Percentiles rank a stretch among this genome's conserved stretches.
phyloP scores from a whole-genome alignment of 2,113 vertebrate species.

The Oryctolagus cuniculus region DNA sequence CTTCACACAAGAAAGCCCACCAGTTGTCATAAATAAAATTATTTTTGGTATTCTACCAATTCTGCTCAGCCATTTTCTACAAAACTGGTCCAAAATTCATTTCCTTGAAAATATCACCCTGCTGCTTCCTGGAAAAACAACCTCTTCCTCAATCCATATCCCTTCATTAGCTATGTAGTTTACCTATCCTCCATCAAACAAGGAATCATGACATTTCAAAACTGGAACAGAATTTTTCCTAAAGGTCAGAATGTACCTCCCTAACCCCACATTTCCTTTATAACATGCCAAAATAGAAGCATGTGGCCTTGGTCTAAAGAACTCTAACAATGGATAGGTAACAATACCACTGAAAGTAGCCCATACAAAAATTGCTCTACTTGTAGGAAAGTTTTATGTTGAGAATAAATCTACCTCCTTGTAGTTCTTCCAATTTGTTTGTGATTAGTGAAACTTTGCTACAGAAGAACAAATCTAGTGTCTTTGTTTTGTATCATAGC shows the following conservation, averaged over 20 bases:
- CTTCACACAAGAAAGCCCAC: slow-evolving; percentile 6
- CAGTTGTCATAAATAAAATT: background rate
- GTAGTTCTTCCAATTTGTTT: background rate
- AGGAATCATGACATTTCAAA: slow-evolving; percentile 14
- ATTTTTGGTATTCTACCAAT: background rate
- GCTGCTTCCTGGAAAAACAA: background rate
- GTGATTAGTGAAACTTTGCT: background rate
- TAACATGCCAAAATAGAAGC: background rate
- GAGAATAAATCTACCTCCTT: background rate
- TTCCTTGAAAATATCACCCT: background rate
- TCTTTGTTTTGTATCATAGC: background rate
- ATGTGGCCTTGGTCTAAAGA: background rate
- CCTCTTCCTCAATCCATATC: background rate
- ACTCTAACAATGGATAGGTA: background rate
- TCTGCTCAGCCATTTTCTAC: background rate
- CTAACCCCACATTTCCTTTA: background rate
- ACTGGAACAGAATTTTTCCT: background rate
- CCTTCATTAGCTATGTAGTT: background rate
- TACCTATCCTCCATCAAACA: background rate
- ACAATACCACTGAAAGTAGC: background rate
- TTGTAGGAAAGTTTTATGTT: background rate
- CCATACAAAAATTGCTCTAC: background rate
- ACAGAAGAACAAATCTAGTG: background rate
- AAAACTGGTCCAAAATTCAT: slow-evolving; percentile 15
- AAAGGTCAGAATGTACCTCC: background rate